Percentiles rank a stretch among this genome's conserved stretches.
phyloP scores from a whole-genome alignment of 1,140 invertebrate species.

The Gyrodactylus salaris region DNA sequence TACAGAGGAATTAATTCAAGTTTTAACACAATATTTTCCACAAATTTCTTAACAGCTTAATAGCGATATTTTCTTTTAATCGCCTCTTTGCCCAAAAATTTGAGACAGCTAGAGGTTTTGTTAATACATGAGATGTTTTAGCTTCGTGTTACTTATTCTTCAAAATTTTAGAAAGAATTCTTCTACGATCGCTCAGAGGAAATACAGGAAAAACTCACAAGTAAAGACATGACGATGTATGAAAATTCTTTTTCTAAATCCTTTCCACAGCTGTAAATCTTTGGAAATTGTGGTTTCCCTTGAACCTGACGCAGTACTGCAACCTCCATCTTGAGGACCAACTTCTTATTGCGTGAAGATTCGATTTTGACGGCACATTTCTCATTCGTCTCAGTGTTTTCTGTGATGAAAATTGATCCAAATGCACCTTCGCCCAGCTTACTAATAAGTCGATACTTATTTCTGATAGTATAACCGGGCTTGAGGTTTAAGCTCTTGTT shows the following conservation, averaged over 20 bases:
- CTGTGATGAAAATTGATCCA: neutral
- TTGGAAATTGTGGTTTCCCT: neutral
- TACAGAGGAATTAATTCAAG: too few relatives aligned
- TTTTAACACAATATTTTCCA: too few relatives aligned
- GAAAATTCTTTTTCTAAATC: neutral
- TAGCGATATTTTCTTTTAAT: neutral
- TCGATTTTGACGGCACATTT: neutral
- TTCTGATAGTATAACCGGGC: conserved; percentile 75
- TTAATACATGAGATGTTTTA: neutral
- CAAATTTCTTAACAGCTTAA: neutral
- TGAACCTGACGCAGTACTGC: neutral
- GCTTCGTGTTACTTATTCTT: neutral
- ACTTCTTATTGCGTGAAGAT: neutral
- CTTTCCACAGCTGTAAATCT: conserved; percentile 1
- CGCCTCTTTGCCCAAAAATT: neutral
- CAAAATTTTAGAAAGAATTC: too few relatives aligned
- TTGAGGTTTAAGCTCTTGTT: conserved; percentile 16
- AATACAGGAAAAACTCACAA: too few relatives aligned
- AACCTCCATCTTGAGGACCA: conserved; percentile 3
- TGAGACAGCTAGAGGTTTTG: neutral
- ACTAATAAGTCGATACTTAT: conserved; percentile 72
- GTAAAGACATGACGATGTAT: conserved; percentile 4
- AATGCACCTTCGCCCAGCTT: conserved; percentile 2
- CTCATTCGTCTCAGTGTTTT: neutral
- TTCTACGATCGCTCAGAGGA: too few relatives aligned